Evolutionary conservation across 2,888 invertebrate genomes (phyloP).

Genomic region (Ophioninae sp.): DNA sequence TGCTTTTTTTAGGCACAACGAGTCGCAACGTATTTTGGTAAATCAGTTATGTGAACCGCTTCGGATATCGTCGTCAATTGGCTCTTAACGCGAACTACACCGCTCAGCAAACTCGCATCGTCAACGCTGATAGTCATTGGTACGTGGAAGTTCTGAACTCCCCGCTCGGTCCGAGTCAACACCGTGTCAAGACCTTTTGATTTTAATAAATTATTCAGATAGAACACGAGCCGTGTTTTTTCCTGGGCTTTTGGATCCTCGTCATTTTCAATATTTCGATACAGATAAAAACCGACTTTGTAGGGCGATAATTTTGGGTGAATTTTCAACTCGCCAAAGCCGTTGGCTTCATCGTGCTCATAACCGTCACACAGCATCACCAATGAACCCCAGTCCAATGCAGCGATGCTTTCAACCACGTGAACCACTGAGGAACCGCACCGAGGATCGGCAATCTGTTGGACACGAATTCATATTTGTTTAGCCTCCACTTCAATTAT

Average conservation of each 20-base stretch:
- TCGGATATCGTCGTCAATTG: slow-evolving; percentile 82
- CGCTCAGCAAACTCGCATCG: slow-evolving; percentile 86
- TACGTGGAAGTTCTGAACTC: slow-evolving; percentile 81
- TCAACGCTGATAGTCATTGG: slow-evolving; percentile 88
- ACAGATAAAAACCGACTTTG: slow-evolving; percentile 86
- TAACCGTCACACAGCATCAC: slow-evolving; percentile 76
- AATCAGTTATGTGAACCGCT: slow-evolving; percentile 74
- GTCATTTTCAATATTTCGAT: slow-evolving; percentile 79
- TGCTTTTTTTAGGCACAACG: slow-evolving; percentile 61
- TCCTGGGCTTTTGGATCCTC: slow-evolving; percentile 64
- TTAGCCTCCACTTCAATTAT: not conserved
- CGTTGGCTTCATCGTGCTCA: slow-evolving; percentile 65
- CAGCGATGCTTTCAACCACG: slow-evolving; percentile 74
- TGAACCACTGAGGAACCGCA: slow-evolving; percentile 65
- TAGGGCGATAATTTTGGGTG: slow-evolving; percentile 90
- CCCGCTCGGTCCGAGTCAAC: slow-evolving; percentile 69
- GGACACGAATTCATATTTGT: not conserved
- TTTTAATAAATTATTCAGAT: slow-evolving; percentile 83
- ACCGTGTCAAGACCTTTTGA: slow-evolving; percentile 76
- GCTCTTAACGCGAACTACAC: slow-evolving; percentile 84
- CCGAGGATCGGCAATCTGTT: slow-evolving; percentile 63
- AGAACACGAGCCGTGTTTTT: slow-evolving; percentile 81
- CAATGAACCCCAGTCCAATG: slow-evolving; percentile 77
- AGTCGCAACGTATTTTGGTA: slow-evolving; percentile 69
- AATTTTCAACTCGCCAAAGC: slow-evolving; percentile 82